phyloP scores from a whole-genome alignment of 2,888 invertebrate genomes.

The Clitarchus hookeri region DNA sequence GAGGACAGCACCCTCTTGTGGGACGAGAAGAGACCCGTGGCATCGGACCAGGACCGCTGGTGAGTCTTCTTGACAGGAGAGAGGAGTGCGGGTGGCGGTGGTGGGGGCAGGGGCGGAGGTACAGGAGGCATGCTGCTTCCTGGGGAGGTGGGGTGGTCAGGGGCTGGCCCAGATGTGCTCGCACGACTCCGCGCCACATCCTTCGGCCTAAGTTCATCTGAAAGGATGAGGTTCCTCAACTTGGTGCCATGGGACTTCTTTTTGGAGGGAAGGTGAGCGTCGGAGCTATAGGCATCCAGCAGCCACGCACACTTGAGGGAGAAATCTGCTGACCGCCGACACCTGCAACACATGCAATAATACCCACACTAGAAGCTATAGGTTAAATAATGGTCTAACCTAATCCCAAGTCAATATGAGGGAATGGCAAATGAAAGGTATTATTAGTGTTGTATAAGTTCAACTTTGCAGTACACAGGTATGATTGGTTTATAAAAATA shows the following conservation, averaged over 20 bases:
- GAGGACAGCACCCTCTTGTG: constrained; percentile 44
- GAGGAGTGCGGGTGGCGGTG: constrained; percentile 49
- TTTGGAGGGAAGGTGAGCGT: constrained; percentile 67
- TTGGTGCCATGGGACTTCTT: constrained; percentile 77
- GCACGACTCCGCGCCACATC: constrained; percentile 47
- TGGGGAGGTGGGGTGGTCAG: constrained; percentile 45
- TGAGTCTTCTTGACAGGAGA: constrained; percentile 73
- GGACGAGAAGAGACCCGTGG: constrained; percentile 69
- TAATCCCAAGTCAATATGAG: no score
- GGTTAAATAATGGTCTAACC: no score
- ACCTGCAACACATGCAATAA: constrained; percentile 62
- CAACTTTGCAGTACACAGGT: no score
- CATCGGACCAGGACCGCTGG: constrained; percentile 80
- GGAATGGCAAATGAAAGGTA: no score
- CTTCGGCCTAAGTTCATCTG: constrained; percentile 65
- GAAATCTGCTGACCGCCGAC: constrained; percentile 93
- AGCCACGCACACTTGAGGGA: constrained; percentile 96
- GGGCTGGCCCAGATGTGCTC: constrained; percentile 32
- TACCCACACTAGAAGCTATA: no score
- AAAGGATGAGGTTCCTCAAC: constrained; percentile 72
- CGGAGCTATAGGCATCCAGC: constrained; percentile 89
- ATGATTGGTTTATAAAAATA: no score
- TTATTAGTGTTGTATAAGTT: no score
- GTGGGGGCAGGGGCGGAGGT: constrained; percentile 51
- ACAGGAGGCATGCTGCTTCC: constrained; percentile 45